Percentiles rank a stretch among this genome's conserved stretches.
Evolutionary conservation across 2,113 vertebrate genomes (phyloP).

Genomic region (Tinamus guttatus): DNA sequence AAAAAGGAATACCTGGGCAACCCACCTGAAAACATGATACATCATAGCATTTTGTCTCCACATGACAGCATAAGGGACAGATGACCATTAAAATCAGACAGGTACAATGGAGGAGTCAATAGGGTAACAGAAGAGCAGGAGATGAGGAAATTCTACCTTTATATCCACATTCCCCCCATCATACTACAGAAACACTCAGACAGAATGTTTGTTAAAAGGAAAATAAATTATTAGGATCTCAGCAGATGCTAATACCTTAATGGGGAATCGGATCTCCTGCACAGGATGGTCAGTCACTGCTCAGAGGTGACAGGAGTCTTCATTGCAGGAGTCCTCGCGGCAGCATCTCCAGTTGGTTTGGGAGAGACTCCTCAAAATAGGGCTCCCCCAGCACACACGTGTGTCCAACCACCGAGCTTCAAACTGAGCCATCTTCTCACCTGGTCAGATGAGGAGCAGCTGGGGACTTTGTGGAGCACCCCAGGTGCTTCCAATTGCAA

Average conservation of each 20-base stretch:
- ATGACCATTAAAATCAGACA: neutral
- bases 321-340: neutral
- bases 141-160: neutral
- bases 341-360: neutral
- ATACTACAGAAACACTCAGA: too few relatives aligned
- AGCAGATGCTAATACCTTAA: neutral
- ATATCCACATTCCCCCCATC: neutral
- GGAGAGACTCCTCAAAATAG: neutral
- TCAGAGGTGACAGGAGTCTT: neutral
- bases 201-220: neutral
- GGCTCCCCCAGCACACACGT: neutral
- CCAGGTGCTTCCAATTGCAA: too few relatives aligned
- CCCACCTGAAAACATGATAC: neutral
- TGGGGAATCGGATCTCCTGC: neutral
- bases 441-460: too few relatives aligned
- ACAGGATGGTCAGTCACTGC: neutral
- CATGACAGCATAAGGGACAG: neutral
- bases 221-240: neutral
- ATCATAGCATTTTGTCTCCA: neutral
- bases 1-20: neutral
- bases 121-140: neutral
- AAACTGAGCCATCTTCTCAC: neutral
- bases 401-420: neutral
- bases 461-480: too few relatives aligned
- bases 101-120: neutral